phyloP scores from a whole-genome alignment of 2,888 invertebrate species.

The Dryococelus australis region DNA sequence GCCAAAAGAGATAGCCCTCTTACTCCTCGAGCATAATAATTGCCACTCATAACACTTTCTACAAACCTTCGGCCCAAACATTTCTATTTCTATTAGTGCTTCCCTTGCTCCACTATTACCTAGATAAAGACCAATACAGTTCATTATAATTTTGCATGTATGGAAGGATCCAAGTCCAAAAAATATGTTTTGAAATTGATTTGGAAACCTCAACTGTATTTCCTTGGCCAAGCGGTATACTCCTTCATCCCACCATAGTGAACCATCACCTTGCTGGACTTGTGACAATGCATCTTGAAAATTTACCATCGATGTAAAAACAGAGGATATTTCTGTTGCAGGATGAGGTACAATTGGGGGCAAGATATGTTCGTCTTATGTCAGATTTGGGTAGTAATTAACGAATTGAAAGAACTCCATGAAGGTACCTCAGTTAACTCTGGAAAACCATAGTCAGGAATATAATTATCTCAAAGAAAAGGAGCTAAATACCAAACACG shows the following conservation, averaged over 20 bases:
- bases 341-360: conserved; percentile 13
- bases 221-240: not conserved
- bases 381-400: not conserved
- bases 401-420: not conserved
- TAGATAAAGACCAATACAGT: too few species aligned
- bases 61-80: too few species aligned
- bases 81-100: too few species aligned
- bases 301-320: not conserved
- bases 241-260: not conserved
- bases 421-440: not conserved
- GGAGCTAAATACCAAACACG: too few species aligned
- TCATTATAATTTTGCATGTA: too few species aligned
- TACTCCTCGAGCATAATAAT: conserved; percentile 3
- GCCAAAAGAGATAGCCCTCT: not conserved
- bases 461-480: too few species aligned
- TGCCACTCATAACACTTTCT: too few species aligned
- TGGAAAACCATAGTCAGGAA: too few species aligned
- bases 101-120: too few species aligned
- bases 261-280: not conserved
- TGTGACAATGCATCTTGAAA: too few species aligned
- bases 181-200: not conserved
- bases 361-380: not conserved
- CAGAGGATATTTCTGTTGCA: not conserved
- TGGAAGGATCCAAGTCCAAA: conserved; percentile 19
- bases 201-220: conserved; percentile 20